Percentiles rank a stretch among this genome's conserved stretches.
phyloP scores from a whole-genome alignment of 2,888 invertebrate genomes.

The Melieria picta region DNA sequence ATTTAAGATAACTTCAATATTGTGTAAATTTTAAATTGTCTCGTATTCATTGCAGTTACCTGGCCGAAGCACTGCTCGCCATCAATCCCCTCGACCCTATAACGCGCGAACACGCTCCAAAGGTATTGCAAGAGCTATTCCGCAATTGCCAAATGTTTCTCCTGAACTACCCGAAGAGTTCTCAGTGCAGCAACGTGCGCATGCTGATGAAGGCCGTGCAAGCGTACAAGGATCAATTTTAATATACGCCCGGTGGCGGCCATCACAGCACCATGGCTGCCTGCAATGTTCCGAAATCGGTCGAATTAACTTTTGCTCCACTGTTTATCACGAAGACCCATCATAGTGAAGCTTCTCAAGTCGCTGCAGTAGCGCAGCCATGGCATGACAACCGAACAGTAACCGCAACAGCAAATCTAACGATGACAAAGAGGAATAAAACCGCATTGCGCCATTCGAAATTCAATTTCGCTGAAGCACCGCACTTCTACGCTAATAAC shows the following conservation, averaged over 20 bases:
- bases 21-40: slow-evolving; percentile 1
- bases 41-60: slow-evolving; percentile 72
- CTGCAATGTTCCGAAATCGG: too few relatives aligned
- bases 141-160: slow-evolving; percentile 80
- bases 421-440: slow-evolving; percentile 1
- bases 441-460: slow-evolving; percentile 7
- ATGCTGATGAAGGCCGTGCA: slow-evolving; percentile 64
- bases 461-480: slow-evolving; percentile 14
- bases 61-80: slow-evolving; percentile 87
- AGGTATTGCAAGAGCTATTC: slow-evolving; percentile 79
- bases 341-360: not conserved
- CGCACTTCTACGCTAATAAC: slow-evolving; percentile 1
- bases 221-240: slow-evolving; percentile 63
- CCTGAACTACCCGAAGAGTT: slow-evolving; percentile 73
- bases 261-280: not conserved
- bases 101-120: slow-evolving; percentile 84
- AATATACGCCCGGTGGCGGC: slow-evolving; percentile 42
- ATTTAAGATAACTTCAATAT: not conserved
- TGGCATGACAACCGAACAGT: not conserved
- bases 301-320: too few relatives aligned
- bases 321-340: not conserved
- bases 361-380: not conserved
- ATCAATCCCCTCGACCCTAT: slow-evolving; percentile 80
- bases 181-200: slow-evolving; percentile 67
- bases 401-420: slow-evolving; percentile 4